These are phyloP conservation scores for Drosophila kurseongensis DNA, from an alignment of 1,140 invertebrate genomes.

Conservation along the genomic window DNA sequence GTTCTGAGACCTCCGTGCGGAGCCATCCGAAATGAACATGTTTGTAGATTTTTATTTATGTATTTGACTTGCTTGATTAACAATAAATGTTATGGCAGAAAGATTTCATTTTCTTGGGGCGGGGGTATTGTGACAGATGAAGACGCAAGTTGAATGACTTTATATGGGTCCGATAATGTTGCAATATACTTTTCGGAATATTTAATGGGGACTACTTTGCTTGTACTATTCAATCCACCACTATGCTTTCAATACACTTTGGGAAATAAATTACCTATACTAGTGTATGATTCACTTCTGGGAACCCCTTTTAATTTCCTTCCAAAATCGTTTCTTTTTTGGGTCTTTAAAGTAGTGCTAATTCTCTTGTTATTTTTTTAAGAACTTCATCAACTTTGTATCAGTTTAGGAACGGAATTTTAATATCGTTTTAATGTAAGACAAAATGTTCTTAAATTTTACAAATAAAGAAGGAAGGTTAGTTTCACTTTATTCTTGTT, in stretches of 20 bases:
- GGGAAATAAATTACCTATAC: background rate
- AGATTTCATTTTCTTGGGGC: slow-evolving; percentile 46
- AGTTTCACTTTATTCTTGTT: too few species aligned
- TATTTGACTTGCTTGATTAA: slow-evolving; percentile 80
- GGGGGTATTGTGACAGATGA: slow-evolving; percentile 7
- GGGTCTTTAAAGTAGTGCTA: too few species aligned
- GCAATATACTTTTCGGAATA: background rate
- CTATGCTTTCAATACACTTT: background rate
- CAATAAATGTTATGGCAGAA: slow-evolving; percentile 75
- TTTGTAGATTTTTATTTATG: slow-evolving; percentile 77
- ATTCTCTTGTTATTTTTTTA: too few species aligned
- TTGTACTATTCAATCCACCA: background rate
- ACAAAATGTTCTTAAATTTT: too few species aligned
- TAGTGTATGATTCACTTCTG: too few species aligned
- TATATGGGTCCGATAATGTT: background rate
- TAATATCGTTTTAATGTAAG: too few species aligned
- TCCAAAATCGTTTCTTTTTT: too few species aligned
- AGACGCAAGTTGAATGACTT: slow-evolving; percentile 9
- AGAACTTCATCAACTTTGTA: too few species aligned
- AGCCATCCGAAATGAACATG: slow-evolving; percentile 57
- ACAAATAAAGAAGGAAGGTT: too few species aligned
- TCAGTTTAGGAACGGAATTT: too few species aligned
- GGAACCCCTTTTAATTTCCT: too few species aligned
- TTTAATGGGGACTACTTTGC: background rate
- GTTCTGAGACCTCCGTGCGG: slow-evolving; percentile 3